These are phyloP conservation scores for Notolepis coatsorum DNA, from an alignment of 2,797 vertebrate genomes.

Conservation along the genomic window DNA sequence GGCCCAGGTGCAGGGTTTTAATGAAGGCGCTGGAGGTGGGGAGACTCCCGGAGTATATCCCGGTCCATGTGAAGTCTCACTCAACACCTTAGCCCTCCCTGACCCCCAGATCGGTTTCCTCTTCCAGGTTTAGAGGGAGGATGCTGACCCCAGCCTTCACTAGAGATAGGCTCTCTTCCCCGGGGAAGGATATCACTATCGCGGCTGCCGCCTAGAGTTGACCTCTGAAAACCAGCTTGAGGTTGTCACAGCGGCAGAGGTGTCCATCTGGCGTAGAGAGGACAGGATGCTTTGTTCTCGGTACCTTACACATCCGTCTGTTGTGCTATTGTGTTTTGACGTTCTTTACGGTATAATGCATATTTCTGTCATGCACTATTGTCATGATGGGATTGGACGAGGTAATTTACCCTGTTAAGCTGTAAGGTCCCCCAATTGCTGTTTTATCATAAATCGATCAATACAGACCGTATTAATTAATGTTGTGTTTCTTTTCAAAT, in stretches of 20 bases:
- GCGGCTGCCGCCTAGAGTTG: slow-evolving; percentile 46
- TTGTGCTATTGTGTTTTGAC: slow-evolving; percentile 8
- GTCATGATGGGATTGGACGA: neutral
- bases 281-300: slow-evolving; percentile 50
- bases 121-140: slow-evolving; percentile 77
- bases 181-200: slow-evolving; percentile 53
- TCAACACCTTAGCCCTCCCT: slow-evolving; percentile 78
- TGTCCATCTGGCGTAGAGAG: slow-evolving; percentile 55
- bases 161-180: slow-evolving; percentile 66
- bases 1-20: slow-evolving; percentile 80
- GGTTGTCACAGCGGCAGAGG: slow-evolving; percentile 53
- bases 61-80: slow-evolving; percentile 75
- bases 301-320: slow-evolving; percentile 35
- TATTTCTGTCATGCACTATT: slow-evolving; percentile 17
- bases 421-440: too few relatives aligned
- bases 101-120: slow-evolving; percentile 82
- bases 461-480: too few relatives aligned
- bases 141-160: slow-evolving; percentile 51
- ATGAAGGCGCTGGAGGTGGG: slow-evolving; percentile 65
- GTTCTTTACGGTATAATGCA: slow-evolving; percentile 19
- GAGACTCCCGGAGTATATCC: slow-evolving; percentile 46
- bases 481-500: too few relatives aligned
- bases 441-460: too few relatives aligned
- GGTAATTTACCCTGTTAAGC: too few relatives aligned
- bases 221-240: slow-evolving; percentile 63